These are phyloP conservation scores for Prionace glauca DNA, from an alignment of 2,797 vertebrate genomes.

Conservation along the genomic window DNA sequence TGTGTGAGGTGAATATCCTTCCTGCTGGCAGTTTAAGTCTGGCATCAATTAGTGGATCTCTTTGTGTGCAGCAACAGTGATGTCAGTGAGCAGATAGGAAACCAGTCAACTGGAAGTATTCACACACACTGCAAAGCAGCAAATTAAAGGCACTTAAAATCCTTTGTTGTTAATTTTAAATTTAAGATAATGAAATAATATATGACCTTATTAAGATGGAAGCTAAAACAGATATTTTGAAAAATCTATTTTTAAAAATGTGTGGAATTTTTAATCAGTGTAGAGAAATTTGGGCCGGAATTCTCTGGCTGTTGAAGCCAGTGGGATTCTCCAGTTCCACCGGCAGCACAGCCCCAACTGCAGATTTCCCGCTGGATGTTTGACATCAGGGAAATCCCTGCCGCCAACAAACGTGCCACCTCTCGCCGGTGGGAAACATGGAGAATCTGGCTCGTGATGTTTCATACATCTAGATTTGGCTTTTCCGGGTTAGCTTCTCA, in stretches of 20 bases:
- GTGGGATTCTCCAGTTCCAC: too few relatives aligned
- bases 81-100: not conserved
- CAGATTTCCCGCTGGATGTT: too few relatives aligned
- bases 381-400: too few relatives aligned
- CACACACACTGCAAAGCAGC: too few relatives aligned
- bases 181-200: not conserved
- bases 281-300: not conserved
- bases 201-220: not conserved
- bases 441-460: too few relatives aligned
- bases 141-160: not conserved
- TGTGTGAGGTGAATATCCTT: not conserved
- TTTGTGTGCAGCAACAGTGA: not conserved
- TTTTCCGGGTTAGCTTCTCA: not conserved
- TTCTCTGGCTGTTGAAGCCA: too few relatives aligned
- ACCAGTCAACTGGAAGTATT: not conserved
- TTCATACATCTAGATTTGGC: not conserved
- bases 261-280: not conserved
- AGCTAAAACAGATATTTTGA: not conserved
- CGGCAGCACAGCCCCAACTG: too few relatives aligned
- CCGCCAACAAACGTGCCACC: too few relatives aligned
- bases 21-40: not conserved
- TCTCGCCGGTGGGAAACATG: too few relatives aligned
- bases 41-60: not conserved
- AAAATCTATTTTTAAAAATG: not conserved
- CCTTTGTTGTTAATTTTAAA: not conserved